Evolutionary conservation across 30 jellyfish, hydroid and myxozoan genomes (phyloP).

Genomic region (Morbakka virulenta): DNA sequence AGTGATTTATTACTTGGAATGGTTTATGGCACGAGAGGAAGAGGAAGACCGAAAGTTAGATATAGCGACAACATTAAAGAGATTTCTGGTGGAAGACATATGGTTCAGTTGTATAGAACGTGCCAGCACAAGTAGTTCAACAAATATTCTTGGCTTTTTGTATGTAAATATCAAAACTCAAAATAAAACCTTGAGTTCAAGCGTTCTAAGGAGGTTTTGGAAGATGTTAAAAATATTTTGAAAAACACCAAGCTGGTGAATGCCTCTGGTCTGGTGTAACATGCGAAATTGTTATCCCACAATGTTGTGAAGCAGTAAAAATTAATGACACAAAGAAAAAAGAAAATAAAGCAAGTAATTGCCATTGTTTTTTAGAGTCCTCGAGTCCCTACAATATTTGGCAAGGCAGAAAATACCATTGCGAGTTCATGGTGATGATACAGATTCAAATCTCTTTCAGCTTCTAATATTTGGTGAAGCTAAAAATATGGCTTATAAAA

Average conservation of each 20-base stretch:
- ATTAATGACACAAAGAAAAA: not conserved
- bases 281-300: not conserved
- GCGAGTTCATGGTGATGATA: not conserved
- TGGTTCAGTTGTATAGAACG: no score
- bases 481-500: not conserved
- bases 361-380: not conserved
- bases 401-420: not conserved
- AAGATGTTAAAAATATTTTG: not conserved
- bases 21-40: no score
- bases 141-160: not conserved
- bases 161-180: not conserved
- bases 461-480: not conserved
- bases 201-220: not conserved
- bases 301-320: not conserved
- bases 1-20: no score
- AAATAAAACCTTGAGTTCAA: not conserved
- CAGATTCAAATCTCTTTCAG: not conserved
- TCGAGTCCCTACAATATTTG: not conserved
- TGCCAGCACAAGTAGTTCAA: not conserved
- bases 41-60: no score
- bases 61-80: no score
- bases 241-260: not conserved
- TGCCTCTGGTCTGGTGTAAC: not conserved
- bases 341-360: not conserved
- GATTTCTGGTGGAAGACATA: no score